Evolutionary conservation across 2,113 vertebrate species (phyloP).

Genomic region (Corapipo altera): DNA sequence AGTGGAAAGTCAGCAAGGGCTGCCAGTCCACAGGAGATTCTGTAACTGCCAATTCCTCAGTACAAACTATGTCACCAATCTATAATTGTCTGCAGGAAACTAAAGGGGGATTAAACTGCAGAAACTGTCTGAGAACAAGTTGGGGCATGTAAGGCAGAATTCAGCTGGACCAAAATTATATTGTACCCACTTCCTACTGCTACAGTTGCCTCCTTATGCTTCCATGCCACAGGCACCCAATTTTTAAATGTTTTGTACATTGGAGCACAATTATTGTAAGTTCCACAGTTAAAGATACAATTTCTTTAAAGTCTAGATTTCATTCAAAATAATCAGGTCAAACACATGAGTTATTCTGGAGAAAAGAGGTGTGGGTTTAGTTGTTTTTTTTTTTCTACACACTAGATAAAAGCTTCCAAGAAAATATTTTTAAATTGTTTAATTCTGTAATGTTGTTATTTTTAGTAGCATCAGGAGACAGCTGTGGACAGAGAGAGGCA

Average conservation of each 20-base stretch:
- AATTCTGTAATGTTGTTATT: not conserved
- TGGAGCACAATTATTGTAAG: not conserved
- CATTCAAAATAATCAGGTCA: not conserved
- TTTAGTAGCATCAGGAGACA: not conserved
- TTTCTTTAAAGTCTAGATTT: not conserved
- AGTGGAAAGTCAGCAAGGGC: not conserved
- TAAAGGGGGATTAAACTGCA: not conserved
- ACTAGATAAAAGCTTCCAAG: not conserved
- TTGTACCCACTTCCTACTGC: not conserved
- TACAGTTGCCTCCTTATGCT: not conserved
- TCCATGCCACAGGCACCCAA: not conserved
- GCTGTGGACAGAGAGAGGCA: not conserved
- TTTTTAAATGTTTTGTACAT: not conserved
- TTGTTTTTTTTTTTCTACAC: not conserved
- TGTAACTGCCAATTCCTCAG: not conserved
- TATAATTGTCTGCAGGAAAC: not conserved
- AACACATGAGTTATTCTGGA: not conserved
- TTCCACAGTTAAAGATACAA: not conserved
- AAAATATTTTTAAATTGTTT: not conserved
- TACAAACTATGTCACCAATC: not conserved
- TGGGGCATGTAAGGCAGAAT: not conserved
- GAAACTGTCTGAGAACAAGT: conserved; percentile 34
- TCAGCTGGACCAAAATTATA: not conserved
- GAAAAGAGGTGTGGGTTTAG: not conserved
- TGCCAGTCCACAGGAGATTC: not conserved